A percentile compares a stretch with the other conserved stretches of the same genome.
Evolutionary conservation across 2,888 invertebrate species (phyloP).

Genomic region (Busseola fusca): DNA sequence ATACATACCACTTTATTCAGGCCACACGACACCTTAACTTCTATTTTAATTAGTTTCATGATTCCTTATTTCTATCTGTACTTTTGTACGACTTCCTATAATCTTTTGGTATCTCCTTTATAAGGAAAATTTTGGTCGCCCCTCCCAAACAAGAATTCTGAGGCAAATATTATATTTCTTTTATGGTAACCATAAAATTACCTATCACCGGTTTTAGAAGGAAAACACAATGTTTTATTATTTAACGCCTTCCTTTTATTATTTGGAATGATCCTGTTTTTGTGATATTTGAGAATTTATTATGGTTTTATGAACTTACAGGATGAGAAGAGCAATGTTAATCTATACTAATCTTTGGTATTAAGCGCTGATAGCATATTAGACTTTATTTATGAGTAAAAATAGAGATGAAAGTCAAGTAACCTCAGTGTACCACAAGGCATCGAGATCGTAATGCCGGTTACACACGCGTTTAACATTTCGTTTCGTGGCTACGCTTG

Average conservation of each 20-base stretch:
- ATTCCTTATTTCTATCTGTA: not conserved
- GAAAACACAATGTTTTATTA: slow-evolving; percentile 37
- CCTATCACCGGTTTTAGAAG: slow-evolving; percentile 35
- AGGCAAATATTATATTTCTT: slow-evolving; percentile 50
- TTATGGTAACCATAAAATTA: slow-evolving; percentile 49
- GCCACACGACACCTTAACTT: not conserved
- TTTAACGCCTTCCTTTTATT: slow-evolving; percentile 35
- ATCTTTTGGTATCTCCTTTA: slow-evolving; percentile 1
- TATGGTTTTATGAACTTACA: not conserved
- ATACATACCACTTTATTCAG: too few relatives aligned
- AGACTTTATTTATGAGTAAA: too few relatives aligned
- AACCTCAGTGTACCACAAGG: too few relatives aligned
- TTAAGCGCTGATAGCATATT: too few relatives aligned
- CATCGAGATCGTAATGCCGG: too few relatives aligned
- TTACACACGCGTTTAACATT: too few relatives aligned
- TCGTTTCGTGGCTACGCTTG: too few relatives aligned
- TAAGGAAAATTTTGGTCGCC: slow-evolving; percentile 34
- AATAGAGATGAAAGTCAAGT: too few relatives aligned
- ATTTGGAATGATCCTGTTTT: slow-evolving; percentile 14
- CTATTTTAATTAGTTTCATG: not conserved
- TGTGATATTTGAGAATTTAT: slow-evolving; percentile 10
- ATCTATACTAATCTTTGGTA: not conserved
- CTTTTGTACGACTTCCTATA: not conserved
- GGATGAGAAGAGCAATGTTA: not conserved
- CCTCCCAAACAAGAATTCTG: slow-evolving; percentile 22